Evolutionary conservation across 1,140 invertebrate genomes (phyloP), one percentile per base, ranked within the genome.

Genomic region (Zaprionus inermis): DNA sequence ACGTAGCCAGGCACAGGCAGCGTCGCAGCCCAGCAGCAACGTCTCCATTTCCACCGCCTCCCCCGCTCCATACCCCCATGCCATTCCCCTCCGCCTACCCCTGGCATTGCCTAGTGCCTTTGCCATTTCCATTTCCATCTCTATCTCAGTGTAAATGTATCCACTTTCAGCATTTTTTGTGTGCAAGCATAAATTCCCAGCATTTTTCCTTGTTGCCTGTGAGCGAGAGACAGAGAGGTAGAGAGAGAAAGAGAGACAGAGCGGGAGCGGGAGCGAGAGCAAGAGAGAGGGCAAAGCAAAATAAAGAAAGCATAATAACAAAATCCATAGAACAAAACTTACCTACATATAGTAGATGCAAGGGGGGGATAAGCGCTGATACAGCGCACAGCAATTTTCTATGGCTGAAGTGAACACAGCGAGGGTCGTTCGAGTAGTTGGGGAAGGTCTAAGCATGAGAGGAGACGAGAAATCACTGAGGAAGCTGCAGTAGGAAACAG

Each of bases 121-220:
- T 36, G n/a, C 56, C 49, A 66, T 67, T 56, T 56, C 49, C 72
- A 73, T 61, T 78, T 58, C 52, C 71, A 59, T 60, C 56, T 66
- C 49, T 64, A 56, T 73, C 60, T 60, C 38, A 58, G 72, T 64
- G 69, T 67, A 78, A 78, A 82, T 82, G 77, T 84, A 83, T 84
- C 81, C 78, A 78, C 81, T 81, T 85, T 84, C 67, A 70, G 78
- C 61, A 67, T 83, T 84, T 83, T 81, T 81, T 82, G 18, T 81
- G 59, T 67, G 71, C 66, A 78, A 86, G 78, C 81, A 85, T 85
- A 85, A 85, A 86, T 85, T 85, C 86, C 38, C 61, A 81, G 82
- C 78, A 86, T 81, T 86, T 84, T 86, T 86, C 78, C 64, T 78
- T 85, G 67, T 75, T 85, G 79, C 71, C 74, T 49, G n/a, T n/a